Percentiles rank a stretch among this genome's conserved stretches.
These are phyloP conservation scores for Paralichthys olivaceus DNA, from an alignment of 2,113 vertebrate species.

Conservation along the genomic window DNA sequence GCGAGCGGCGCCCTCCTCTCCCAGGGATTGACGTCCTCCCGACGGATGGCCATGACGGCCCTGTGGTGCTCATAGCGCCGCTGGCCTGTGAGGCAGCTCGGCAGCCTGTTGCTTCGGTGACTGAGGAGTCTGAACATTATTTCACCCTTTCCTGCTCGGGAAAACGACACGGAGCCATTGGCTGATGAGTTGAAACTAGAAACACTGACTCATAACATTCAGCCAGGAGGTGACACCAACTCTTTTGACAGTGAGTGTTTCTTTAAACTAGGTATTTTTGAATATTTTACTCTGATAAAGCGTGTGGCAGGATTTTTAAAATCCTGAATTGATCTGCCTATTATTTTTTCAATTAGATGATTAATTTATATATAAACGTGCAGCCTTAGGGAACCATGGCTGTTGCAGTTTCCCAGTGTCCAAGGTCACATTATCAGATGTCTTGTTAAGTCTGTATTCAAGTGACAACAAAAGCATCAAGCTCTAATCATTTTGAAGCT, in stretches of 20 bases:
- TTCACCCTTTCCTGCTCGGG: conserved; percentile 59
- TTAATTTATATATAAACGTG: neutral
- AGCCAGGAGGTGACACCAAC: neutral
- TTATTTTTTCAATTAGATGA: neutral
- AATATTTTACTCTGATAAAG: neutral
- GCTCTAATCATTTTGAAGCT: neutral
- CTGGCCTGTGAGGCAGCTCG: conserved; percentile 41
- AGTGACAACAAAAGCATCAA: neutral
- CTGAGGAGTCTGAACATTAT: conserved; percentile 86
- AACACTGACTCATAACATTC: neutral
- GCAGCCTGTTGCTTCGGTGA: conserved; percentile 56
- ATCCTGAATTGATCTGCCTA: neutral
- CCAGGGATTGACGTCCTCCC: conserved; percentile 95
- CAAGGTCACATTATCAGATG: neutral
- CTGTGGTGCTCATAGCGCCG: conserved; percentile 78
- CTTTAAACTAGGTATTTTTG: neutral
- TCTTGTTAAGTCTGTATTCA: neutral
- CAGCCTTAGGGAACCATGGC: neutral
- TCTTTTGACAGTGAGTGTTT: no score
- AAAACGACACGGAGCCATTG: conserved; percentile 10
- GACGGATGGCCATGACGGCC: conserved; percentile 89
- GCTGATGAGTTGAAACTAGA: neutral
- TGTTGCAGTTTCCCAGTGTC: neutral
- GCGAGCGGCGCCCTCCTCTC: conserved; percentile 95
- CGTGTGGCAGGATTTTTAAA: neutral